phyloP scores from a whole-genome alignment of 2,113 vertebrate genomes.

The Malurus cyaneus region DNA sequence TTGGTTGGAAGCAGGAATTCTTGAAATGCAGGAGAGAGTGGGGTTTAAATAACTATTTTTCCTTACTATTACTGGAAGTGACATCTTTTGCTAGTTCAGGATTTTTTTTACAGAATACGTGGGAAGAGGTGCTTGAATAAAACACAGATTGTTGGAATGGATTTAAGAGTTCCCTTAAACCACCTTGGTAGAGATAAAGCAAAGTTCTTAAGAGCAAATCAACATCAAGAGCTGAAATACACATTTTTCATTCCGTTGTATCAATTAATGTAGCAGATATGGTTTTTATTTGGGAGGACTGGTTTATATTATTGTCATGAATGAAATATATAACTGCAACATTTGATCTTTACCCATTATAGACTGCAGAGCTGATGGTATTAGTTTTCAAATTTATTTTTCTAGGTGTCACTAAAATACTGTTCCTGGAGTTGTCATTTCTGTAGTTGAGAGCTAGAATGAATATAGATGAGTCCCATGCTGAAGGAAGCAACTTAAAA shows the following conservation, averaged over 20 bases:
- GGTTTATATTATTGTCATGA: background rate
- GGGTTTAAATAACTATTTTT: background rate
- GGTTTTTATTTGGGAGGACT: background rate
- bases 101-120: background rate
- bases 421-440: background rate
- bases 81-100: background rate
- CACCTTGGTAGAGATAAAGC: background rate
- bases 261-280: background rate
- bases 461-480: background rate
- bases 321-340: background rate
- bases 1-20: background rate
- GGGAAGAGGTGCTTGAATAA: background rate
- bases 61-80: background rate
- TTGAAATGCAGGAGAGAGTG: background rate
- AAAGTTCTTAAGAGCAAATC: background rate
- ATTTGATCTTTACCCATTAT: background rate
- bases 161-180: background rate
- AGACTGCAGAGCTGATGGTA: background rate
- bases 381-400: background rate
- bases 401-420: background rate
- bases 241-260: background rate
- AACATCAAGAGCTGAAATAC: background rate
- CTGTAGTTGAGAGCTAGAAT: background rate
- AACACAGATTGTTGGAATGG: background rate
- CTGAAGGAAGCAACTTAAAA: background rate